Conservation (phyloP, 2,797 vertebrate species). For the Chloroceryle inda region DNA sequence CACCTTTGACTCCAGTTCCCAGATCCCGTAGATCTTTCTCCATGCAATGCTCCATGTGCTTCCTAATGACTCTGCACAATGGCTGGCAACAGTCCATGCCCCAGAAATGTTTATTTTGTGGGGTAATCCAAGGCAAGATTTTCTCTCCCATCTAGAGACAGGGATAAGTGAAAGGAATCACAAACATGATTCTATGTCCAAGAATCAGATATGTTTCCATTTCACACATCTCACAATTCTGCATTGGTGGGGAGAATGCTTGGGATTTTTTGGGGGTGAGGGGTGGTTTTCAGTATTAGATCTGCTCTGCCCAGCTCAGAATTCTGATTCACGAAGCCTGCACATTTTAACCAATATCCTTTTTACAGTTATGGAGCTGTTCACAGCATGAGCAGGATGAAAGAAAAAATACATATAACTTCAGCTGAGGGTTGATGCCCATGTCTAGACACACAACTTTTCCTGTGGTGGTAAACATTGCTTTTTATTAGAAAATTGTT, state of each 20-base stretch:
- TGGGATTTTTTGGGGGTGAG: background rate
- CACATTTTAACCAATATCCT: background rate
- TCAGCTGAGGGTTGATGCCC: background rate
- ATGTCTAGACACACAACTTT: background rate
- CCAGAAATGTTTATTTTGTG: background rate
- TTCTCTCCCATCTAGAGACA: background rate
- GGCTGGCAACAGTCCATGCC: background rate
- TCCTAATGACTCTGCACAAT: background rate
- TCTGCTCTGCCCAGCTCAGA: background rate
- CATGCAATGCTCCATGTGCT: background rate
- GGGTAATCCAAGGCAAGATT: background rate
- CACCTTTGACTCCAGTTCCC: background rate
- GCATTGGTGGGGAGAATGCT: background rate
- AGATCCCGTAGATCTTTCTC: background rate
- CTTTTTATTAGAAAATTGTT: background rate
- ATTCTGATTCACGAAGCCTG: background rate
- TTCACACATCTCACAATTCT: background rate
- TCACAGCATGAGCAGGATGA: background rate
- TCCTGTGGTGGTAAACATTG: background rate
- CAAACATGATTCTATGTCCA: no score
- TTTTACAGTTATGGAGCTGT: background rate
- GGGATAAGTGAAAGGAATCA: background rate
- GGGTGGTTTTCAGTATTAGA: background rate
- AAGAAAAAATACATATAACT: background rate
- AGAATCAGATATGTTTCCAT: background rate